Conservation (phyloP, 23 tunicate genomes). For the Oikopleura albicans region DNA sequence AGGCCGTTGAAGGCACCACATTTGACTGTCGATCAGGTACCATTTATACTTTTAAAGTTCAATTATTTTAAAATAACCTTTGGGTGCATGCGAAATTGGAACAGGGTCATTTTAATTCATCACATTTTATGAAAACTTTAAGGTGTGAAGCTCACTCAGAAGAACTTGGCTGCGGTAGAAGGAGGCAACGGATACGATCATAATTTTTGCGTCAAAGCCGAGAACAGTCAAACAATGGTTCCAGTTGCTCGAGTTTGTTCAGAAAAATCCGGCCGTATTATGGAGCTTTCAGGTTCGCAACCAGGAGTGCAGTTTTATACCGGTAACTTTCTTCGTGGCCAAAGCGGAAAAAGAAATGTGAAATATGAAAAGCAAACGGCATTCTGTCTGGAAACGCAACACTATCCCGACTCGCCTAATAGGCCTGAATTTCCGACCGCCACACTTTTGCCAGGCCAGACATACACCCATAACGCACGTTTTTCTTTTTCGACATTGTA, state of each 20-base stretch:
- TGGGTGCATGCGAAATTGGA: too few species aligned
- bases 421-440: constrained; percentile 42
- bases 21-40: constrained; percentile 53
- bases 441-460: constrained; percentile 30
- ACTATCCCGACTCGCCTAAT: constrained; percentile 9
- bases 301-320: constrained; percentile 88
- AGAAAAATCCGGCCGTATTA: constrained; percentile 31
- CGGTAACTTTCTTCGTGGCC: constrained; percentile 45
- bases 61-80: background rate
- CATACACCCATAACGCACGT: constrained; percentile 25
- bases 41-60: constrained; percentile 25
- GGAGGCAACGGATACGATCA: constrained; percentile 49
- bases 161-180: background rate
- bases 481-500: constrained; percentile 9
- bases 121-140: too few species aligned
- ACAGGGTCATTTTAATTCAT: too few species aligned
- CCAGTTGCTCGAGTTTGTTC: constrained; percentile 25
- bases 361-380: constrained; percentile 50
- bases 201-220: constrained; percentile 28
- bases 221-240: background rate
- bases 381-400: constrained; percentile 66
- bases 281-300: constrained; percentile 42
- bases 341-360: constrained; percentile 32
- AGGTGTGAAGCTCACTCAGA: too few species aligned
- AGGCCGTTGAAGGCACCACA: constrained; percentile 26